Evolutionary conservation across 2,888 invertebrate species (phyloP).

Genomic region (Tetrapedia diversipes): DNA sequence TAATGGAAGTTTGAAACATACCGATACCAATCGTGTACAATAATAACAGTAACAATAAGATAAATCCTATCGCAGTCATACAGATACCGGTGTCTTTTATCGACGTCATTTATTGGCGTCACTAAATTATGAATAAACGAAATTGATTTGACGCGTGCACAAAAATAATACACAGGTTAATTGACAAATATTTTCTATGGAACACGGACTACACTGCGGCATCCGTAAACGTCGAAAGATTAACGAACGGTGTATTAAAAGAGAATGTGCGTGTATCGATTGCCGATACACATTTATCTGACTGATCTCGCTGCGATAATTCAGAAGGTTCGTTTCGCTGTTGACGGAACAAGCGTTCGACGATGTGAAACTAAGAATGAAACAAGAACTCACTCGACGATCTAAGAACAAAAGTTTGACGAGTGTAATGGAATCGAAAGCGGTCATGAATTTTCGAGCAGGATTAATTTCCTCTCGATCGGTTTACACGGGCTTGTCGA

Average conservation of each 20-base stretch:
- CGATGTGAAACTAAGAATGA: neutral
- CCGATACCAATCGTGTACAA: too few species aligned
- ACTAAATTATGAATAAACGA: neutral
- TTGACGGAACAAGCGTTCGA: neutral
- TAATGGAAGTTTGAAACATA: neutral
- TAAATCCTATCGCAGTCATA: neutral
- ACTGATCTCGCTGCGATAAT: slow-evolving; percentile 40
- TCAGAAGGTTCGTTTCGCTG: slow-evolving; percentile 16
- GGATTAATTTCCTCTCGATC: neutral
- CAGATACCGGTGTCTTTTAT: too few species aligned
- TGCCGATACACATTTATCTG: slow-evolving; percentile 37
- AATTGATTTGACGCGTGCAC: neutral
- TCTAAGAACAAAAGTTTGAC: neutral
- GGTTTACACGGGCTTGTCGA: neutral
- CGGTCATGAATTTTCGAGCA: neutral
- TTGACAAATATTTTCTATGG: slow-evolving; percentile 10
- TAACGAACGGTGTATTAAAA: slow-evolving; percentile 39
- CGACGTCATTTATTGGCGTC: neutral
- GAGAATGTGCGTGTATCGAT: slow-evolving; percentile 33
- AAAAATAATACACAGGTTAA: slow-evolving; percentile 7
- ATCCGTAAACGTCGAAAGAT: slow-evolving; percentile 1
- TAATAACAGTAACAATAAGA: neutral
- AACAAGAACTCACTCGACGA: neutral
- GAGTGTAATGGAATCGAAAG: neutral
- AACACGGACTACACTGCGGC: neutral